Evolutionary conservation across 2,888 invertebrate species (phyloP).

Genomic region (Acrocyrtus sp.): DNA sequence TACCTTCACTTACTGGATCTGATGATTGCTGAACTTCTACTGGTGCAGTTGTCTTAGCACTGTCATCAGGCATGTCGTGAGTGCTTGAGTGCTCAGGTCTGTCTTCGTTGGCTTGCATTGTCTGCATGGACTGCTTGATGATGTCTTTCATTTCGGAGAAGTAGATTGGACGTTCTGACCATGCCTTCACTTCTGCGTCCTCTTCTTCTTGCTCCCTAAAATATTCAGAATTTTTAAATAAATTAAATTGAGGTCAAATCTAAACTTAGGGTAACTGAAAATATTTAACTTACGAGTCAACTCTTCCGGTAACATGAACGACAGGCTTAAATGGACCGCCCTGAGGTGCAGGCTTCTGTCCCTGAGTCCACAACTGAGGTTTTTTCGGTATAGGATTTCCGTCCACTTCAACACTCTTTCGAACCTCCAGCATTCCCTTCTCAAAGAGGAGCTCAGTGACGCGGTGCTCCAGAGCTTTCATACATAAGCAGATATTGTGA

Average conservation of each 20-base stretch:
- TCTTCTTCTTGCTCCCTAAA: slow-evolving; percentile 54
- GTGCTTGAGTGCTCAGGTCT: too few relatives aligned
- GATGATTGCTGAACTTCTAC: too few relatives aligned
- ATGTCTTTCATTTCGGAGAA: slow-evolving; percentile 40
- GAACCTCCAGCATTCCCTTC: slow-evolving; percentile 45
- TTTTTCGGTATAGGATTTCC: slow-evolving; percentile 45
- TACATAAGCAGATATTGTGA: slow-evolving; percentile 52
- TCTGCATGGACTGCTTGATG: slow-evolving; percentile 33
- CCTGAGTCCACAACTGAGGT: slow-evolving; percentile 45
- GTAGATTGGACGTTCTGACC: slow-evolving; percentile 49
- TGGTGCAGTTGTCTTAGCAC: too few relatives aligned
- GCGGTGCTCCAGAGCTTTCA: slow-evolving; percentile 56
- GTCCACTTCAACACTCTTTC: slow-evolving; percentile 50
- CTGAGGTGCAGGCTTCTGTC: slow-evolving; percentile 45
- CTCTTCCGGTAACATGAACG: slow-evolving; percentile 47
- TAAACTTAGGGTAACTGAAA: too few relatives aligned
- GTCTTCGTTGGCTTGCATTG: slow-evolving; percentile 2
- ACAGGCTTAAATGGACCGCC: slow-evolving; percentile 57
- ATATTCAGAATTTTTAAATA: too few relatives aligned
- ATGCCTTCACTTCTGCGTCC: slow-evolving; percentile 41
- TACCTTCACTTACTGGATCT: too few relatives aligned
- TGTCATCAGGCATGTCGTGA: too few relatives aligned
- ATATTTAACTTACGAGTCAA: slow-evolving; percentile 50
- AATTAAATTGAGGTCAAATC: too few relatives aligned
- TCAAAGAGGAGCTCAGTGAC: slow-evolving; percentile 53